Evolutionary conservation across 2,888 invertebrate species (phyloP).

Genomic region (Oxyscelio sp.): DNA sequence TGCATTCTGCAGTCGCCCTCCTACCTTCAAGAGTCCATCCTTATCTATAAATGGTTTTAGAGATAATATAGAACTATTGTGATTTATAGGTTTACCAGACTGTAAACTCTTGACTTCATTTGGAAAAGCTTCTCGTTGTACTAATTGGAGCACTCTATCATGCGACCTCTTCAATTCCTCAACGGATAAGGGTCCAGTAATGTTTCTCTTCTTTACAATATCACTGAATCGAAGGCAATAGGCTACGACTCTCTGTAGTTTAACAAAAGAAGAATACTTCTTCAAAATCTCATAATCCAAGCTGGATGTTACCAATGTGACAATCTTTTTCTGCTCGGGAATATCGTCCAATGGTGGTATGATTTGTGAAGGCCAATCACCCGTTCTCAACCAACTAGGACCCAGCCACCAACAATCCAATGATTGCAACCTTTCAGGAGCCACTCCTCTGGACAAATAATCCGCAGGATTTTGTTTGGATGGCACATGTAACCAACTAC

Average conservation of each 20-base stretch:
- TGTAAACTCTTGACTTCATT: background rate
- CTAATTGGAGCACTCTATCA: background rate
- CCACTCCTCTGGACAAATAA: background rate
- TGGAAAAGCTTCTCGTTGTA: conserved; percentile 5
- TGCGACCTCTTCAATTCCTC: conserved; percentile 8
- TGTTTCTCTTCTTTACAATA: background rate
- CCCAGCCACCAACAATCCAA: conserved; percentile 12
- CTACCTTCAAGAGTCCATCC: background rate
- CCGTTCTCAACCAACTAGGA: background rate
- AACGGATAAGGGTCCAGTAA: background rate
- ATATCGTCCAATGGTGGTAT: conserved; percentile 4
- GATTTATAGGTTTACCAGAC: background rate
- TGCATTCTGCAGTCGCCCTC: background rate
- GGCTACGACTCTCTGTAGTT: conserved; percentile 4
- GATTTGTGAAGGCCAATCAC: conserved; percentile 1
- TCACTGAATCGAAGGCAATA: conserved; percentile 14
- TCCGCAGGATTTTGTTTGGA: conserved; percentile 12
- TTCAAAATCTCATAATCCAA: background rate
- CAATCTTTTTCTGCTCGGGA: background rate
- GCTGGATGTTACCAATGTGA: background rate
- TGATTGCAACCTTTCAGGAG: background rate
- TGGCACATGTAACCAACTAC: conserved; percentile 12
- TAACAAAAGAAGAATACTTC: conserved; percentile 13
- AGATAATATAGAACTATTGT: background rate
- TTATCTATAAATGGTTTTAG: conserved; percentile 2